Evolutionary conservation across 2,888 invertebrate genomes (phyloP).

Genomic region (Azorinus chamasolen): DNA sequence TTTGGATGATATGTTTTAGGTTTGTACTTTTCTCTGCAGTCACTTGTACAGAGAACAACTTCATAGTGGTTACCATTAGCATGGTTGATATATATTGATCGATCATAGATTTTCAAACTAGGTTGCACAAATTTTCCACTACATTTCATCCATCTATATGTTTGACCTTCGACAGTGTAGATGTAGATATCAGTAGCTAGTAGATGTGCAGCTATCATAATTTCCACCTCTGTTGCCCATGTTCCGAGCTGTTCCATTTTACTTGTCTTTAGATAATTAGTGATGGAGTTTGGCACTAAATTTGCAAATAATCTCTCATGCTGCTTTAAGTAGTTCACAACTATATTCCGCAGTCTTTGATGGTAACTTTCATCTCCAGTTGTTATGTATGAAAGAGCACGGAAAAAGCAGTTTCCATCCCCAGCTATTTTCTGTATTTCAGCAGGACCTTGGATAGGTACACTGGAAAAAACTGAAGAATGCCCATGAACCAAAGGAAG

Average conservation of each 20-base stretch:
- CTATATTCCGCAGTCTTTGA: neutral
- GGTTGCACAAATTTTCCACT: constrained; percentile 1
- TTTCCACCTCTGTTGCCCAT: constrained; percentile 28
- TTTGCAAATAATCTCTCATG: neutral
- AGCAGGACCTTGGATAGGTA: neutral
- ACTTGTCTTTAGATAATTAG: constrained; percentile 3
- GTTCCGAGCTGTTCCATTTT: neutral
- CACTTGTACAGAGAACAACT: constrained; percentile 9
- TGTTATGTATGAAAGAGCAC: constrained; percentile 24
- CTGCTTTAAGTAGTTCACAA: constrained; percentile 18
- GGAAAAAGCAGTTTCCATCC: constrained; percentile 47
- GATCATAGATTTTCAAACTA: neutral
- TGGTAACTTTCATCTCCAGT: constrained; percentile 29
- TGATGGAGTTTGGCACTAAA: neutral
- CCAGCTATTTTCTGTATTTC: constrained; percentile 12
- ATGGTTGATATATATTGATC: constrained; percentile 16
- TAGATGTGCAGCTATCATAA: constrained; percentile 16
- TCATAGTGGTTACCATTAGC: constrained; percentile 24
- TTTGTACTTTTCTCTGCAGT: neutral
- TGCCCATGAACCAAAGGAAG: neutral
- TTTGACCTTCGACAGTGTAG: neutral
- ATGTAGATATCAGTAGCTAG: constrained; percentile 21
- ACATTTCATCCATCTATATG: constrained; percentile 3
- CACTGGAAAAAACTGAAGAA: neutral
- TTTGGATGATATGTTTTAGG: neutral